Base-by-base conservation (phyloP, 2,113 vertebrate genomes). In the Catharus fuscescens region DNA sequence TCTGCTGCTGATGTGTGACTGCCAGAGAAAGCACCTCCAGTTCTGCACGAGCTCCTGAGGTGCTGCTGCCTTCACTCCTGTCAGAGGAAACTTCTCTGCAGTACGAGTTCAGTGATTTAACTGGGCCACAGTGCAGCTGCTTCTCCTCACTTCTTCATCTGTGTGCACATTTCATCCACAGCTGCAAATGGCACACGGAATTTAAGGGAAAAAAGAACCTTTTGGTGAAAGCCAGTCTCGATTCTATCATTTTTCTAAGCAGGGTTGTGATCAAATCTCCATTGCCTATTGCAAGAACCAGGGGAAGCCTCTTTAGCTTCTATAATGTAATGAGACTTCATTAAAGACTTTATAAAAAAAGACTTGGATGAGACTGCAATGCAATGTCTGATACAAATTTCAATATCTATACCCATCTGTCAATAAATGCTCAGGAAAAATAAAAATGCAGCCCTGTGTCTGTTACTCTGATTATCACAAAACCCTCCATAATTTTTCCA, bases 51-150 rank as follows among this genome's bases (percentile, higher is more conserved):
- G 67, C 2, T 88, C 66, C 78, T 38, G 79, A 71, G 69, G 84
- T 76, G 57, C 61, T 79, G 65, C 70, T 91, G 83, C 73, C 77
- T 88, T 44, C 53, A 3, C 8, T 83, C 28, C 42, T 62, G 31
- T 28, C 85, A 69, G 1, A 31, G 23, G 40, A 87, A 85, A 69
- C 74, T 85, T 56, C 11, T n/a, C 48, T 62, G 45, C 83, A 88
- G 42, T 16, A 70, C 21, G n/a, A 3, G 13, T n/a, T 70, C 47
- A 73, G 1, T 17, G 28, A 88, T 59, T 73, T 90, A 90, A 92
- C 90, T 90, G 65, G 93, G 85, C 40, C 82, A 95, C 14, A 36
- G 34, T 44, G 81, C 90, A 96, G 93, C 90, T 94, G 92, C 60
- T 91, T 23, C 87, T 78, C 48, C 82, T 96, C 54, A 80, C 1